Conservation (phyloP, 2,113 vertebrate species). For the Prionailurus viverrinus region DNA sequence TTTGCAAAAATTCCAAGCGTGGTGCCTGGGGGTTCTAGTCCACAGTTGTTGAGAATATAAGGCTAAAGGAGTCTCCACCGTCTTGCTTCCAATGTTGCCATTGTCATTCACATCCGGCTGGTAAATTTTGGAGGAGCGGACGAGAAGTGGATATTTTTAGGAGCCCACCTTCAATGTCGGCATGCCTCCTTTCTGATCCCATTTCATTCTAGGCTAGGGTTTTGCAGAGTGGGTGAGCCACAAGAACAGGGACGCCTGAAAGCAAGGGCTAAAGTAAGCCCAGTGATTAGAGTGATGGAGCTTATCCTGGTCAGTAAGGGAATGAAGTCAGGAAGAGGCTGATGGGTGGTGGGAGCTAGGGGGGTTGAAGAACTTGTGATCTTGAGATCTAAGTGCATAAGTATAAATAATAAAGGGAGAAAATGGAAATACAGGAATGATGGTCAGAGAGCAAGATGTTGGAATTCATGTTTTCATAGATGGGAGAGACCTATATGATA, state of each 20-base stretch:
- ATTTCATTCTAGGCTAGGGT: not conserved
- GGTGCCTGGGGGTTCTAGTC: not conserved
- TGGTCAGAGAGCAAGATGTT: not conserved
- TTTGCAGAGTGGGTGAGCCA: no score
- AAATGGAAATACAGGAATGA: not conserved
- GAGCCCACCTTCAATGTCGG: not conserved
- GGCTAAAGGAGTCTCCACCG: not conserved
- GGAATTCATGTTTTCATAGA: not conserved
- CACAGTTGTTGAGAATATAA: not conserved
- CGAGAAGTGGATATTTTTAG: not conserved
- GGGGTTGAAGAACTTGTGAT: not conserved
- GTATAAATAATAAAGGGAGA: not conserved
- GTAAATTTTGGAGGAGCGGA: fast-evolving
- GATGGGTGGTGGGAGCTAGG: not conserved
- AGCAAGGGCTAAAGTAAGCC: not conserved
- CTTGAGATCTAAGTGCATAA: not conserved
- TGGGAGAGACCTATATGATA: not conserved
- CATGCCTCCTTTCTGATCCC: not conserved
- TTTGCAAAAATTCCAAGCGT: not conserved
- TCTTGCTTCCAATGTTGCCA: not conserved
- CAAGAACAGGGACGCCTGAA: not conserved
- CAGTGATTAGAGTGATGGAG: no score
- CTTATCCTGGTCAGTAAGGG: not conserved
- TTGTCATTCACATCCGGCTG: not conserved
- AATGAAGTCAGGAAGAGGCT: not conserved